Conservation (phyloP, 2,113 vertebrate species). For the Catharus fuscescens region DNA sequence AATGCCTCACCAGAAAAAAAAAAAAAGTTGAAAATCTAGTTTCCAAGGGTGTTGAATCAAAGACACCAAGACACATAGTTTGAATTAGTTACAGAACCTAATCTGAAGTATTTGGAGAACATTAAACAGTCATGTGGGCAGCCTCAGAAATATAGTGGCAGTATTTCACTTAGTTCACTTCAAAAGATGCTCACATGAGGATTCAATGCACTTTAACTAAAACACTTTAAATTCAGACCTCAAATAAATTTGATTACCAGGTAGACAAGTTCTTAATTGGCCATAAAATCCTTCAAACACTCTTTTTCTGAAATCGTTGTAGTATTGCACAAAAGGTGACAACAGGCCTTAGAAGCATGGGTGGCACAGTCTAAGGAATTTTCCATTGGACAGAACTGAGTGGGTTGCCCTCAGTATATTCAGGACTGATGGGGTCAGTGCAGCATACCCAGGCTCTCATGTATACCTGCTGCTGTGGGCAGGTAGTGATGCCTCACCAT, state of each 20-base stretch:
- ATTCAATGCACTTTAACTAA: neutral
- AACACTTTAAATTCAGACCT: neutral
- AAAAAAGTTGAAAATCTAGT: neutral
- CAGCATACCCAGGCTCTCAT: neutral
- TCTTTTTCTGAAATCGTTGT: neutral
- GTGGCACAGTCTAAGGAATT: neutral
- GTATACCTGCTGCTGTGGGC: neutral
- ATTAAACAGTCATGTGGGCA: neutral
- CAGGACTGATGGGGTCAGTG: neutral
- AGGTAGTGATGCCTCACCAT: fast-evolving
- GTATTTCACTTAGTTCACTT: conserved; percentile 4
- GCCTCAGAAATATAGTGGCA: neutral
- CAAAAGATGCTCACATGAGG: neutral
- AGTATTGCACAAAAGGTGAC: neutral
- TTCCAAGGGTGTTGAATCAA: neutral
- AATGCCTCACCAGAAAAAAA: neutral
- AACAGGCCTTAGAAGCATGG: neutral
- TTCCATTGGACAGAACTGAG: neutral
- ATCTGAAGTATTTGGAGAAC: conserved; percentile 17
- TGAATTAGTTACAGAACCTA: conserved; percentile 5
- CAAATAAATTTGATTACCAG: neutral
- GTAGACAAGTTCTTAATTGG: neutral
- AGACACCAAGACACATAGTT: neutral
- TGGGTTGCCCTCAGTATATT: fast-evolving
- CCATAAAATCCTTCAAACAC: neutral